A percentile compares a stretch with the other conserved stretches of the same genome.
phyloP scores from a whole-genome alignment of 2,113 vertebrate species.

The Notothenia coriiceps region DNA sequence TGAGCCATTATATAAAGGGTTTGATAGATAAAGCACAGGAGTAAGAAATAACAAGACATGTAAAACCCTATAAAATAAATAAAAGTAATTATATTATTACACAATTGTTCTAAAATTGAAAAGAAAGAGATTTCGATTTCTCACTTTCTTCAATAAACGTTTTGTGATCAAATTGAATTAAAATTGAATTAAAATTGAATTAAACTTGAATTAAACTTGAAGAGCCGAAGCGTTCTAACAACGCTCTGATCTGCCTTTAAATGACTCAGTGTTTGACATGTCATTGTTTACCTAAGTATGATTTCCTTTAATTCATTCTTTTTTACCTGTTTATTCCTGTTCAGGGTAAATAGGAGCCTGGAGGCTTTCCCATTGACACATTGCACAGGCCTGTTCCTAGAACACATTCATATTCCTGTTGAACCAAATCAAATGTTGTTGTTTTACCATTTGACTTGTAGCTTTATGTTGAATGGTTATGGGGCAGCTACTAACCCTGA shows the following conservation, averaged over 20 bases:
- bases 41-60: neutral
- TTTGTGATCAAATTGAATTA: constrained; percentile 32
- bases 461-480: neutral
- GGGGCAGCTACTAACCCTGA: neutral
- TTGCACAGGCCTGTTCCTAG: neutral
- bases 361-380: constrained; percentile 32
- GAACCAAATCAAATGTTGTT: neutral
- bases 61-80: neutral
- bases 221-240: neutral
- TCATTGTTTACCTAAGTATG: constrained; percentile 59
- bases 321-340: constrained; percentile 55
- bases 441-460: neutral
- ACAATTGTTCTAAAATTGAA: neutral
- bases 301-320: constrained; percentile 55
- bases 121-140: constrained; percentile 5
- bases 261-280: constrained; percentile 28
- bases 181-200: constrained; percentile 49
- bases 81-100: neutral
- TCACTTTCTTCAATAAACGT: constrained; percentile 14
- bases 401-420: neutral
- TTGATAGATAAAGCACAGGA: neutral
- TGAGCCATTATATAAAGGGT: neutral
- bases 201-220: constrained; percentile 49
- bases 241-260: neutral
- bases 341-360: constrained; percentile 31